Conservation (phyloP, 2,113 vertebrate genomes). For the Melanerpes aurifrons region DNA sequence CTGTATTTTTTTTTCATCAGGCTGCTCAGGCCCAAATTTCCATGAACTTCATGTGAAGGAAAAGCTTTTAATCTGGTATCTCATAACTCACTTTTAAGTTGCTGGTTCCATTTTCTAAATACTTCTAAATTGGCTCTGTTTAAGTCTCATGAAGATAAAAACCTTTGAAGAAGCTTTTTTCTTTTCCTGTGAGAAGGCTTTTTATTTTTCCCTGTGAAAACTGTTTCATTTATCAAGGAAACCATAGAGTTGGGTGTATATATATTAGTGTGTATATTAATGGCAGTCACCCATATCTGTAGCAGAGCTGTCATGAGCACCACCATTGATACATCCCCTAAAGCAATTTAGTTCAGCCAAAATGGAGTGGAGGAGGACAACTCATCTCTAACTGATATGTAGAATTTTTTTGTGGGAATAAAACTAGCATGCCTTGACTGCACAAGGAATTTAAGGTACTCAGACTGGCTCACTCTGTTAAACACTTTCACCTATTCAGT, state of each 20-base stretch:
- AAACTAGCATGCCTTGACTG: neutral
- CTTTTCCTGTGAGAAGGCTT: neutral
- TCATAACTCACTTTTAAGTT: neutral
- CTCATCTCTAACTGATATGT: neutral
- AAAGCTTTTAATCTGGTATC: neutral
- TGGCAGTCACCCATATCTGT: neutral
- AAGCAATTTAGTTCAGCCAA: neutral
- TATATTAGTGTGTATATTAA: conserved; percentile 19
- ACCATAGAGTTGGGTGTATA: neutral
- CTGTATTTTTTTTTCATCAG: neutral
- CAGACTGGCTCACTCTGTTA: neutral
- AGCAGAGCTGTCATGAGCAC: neutral
- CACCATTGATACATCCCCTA: neutral
- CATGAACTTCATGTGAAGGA: neutral
- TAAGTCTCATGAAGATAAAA: neutral
- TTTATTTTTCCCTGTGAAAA: neutral
- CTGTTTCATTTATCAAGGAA: neutral
- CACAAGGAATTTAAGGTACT: neutral
- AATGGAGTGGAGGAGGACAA: neutral
- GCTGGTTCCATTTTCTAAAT: neutral
- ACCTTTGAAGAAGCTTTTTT: neutral
- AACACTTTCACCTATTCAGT: neutral
- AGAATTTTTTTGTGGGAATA: neutral
- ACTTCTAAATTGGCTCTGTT: neutral
- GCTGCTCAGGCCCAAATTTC: neutral